These are phyloP conservation scores for Hydriomena furcata DNA, from an alignment of 2,888 invertebrate genomes.

Conservation along the genomic window DNA sequence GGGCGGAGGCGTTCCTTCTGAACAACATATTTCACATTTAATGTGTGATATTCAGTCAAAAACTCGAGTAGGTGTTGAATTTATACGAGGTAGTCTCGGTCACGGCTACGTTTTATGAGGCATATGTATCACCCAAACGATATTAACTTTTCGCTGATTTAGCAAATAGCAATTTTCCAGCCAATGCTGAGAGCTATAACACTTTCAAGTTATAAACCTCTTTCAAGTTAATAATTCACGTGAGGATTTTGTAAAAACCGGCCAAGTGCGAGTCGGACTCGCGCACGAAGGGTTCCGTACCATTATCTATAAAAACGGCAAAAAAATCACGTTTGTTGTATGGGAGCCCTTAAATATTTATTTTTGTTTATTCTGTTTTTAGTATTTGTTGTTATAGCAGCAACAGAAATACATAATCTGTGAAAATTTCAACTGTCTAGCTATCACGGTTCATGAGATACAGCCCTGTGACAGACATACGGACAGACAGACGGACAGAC, in stretches of 20 bases:
- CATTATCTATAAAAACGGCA: too few species aligned
- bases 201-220: constrained; percentile 15
- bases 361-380: too few species aligned
- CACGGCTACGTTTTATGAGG: constrained; percentile 16
- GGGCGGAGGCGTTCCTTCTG: constrained; percentile 37
- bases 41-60: constrained; percentile 32
- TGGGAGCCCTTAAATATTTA: too few species aligned
- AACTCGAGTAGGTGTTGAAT: constrained; percentile 31
- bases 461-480: too few species aligned
- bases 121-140: constrained; percentile 19
- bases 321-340: too few species aligned
- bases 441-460: too few species aligned
- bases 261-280: too few species aligned
- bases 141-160: constrained; percentile 21
- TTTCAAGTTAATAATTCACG: constrained; percentile 28
- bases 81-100: constrained; percentile 21
- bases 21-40: constrained; percentile 43
- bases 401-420: too few species aligned
- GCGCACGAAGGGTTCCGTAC: too few species aligned
- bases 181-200: constrained; percentile 8
- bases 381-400: too few species aligned
- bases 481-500: too few species aligned
- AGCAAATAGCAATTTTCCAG: constrained; percentile 14
- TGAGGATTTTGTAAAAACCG: constrained; percentile 16
- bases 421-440: too few species aligned